Evolutionary conservation across 2,113 vertebrate species (phyloP), one percentile per base, ranked within the genome.

Genomic region (Hucho hucho): DNA sequence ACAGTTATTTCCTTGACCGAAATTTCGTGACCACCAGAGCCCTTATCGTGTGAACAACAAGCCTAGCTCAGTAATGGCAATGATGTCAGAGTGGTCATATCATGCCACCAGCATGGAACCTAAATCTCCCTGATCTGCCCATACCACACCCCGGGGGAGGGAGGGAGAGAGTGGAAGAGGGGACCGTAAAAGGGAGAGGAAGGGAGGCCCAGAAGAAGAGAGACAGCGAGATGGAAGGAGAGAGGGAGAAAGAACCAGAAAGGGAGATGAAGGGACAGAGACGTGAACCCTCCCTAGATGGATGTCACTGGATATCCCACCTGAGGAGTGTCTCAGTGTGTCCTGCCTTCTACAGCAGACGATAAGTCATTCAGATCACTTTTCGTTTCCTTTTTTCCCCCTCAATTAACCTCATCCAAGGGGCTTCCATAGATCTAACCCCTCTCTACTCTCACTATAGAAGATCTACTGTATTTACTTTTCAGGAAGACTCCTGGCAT

Each of bases 81-180:
- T 64, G 69, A 84, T 89, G 84, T 84, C 79, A 53, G 49, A 5
- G 49, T 76, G 25, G 24, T 75, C 73, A 24, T 67, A 63, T 76
- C 63, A 69, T 78, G 72, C 67, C 80, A 79, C 75, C 58, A 24
- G 72, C 75, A 78, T 83, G 87, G 85, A 87, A 89, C 77, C 81
- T 75, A 77, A 88, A 75, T 81, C 77, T 80, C 81, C 76, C 78
- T 24, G 46, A 64, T 64, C 59, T 78, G 75, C 56, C 70, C 79
- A 58, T 69, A 67, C 72, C 78, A 28, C 6, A 22, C 72, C 49
- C 77, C 3, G 22, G 53, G 74, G 84, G 68, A 32, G 75, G 66
- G 64, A 64, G 14, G 11, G 64, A 37, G 53, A 7, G 63, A 4
- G 14, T 20, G 43, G 16, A 4, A 49, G 59, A 47, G 29, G 24